Base-by-base conservation (phyloP, 1,140 invertebrate species). In the Lordiphosa mommai region DNA sequence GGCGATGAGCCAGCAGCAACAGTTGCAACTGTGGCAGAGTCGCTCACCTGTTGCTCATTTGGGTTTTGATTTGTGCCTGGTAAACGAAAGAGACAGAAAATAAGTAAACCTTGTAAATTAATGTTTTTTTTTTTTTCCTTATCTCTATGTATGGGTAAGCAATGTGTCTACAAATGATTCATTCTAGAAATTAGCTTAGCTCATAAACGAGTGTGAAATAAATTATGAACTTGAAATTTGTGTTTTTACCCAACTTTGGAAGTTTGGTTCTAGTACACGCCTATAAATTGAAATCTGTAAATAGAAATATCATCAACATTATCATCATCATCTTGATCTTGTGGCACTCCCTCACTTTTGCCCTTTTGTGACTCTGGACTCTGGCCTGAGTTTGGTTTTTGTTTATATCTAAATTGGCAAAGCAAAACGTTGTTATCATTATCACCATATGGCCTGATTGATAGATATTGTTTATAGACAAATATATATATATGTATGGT, bases 31-130 rank as follows among this genome's bases (percentile, higher is more conserved):
- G 53, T 53, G 50, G 66, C 56, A 16, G 66, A 41, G 27, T 80
- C 76, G 49, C 34, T 82, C 77, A 84, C 71, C 67, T 76, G 85
- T 64, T 70, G 71, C 51, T 88, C 86, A 87, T 71, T 87, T 73
- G 61, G 53, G 61, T 86, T 86, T 82, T 68, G 74, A 74, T 82
- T 87, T 76, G 80, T 68, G 73, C 77, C 85, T 87, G 41, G 16
- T 56, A 30, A 12, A 52, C 41, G 36, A 50, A 59, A 40, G 47
- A 27, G n/a, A 46, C 50, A 29, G 38, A 43, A 6, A 46, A 30
- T 46, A 55, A 61, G 30, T 58, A 14, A 27, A n/a, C 16, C 27
- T 56, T 56, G 23, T 38, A 36, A 34, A 10, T 44, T 61, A 50
- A 55, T 9, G 41, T 7, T 34, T 64, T 7, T 47, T 10, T 33